These are phyloP conservation scores for Pteropus rufus DNA, from an alignment of 2,797 vertebrate species.

Conservation along the genomic window DNA sequence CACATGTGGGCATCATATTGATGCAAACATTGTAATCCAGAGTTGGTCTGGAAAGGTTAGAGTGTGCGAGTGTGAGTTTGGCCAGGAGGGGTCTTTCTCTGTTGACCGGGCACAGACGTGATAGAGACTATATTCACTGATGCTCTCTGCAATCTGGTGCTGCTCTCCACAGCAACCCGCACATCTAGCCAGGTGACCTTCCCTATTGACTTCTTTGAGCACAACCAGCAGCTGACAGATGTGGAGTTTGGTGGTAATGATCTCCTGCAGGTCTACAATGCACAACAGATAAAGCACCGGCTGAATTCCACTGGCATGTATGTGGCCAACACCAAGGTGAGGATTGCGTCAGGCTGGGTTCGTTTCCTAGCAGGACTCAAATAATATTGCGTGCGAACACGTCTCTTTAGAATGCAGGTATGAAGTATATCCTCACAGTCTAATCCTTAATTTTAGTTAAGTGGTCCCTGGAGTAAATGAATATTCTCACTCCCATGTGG, in stretches of 20 bases:
- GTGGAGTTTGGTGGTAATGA: conserved; percentile 99
- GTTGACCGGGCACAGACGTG: background rate
- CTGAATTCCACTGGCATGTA: conserved; percentile 99
- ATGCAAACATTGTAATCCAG: background rate
- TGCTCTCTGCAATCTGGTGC: background rate
- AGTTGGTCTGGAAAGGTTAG: background rate
- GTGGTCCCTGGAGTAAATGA: background rate
- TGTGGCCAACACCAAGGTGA: conserved; percentile 98
- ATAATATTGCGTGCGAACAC: background rate
- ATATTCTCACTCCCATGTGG: background rate
- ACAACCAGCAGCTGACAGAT: conserved; percentile 98
- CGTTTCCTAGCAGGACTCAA: background rate
- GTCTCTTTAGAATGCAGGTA: background rate
- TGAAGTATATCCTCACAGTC: background rate
- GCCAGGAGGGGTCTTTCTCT: background rate
- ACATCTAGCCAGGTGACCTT: conserved; percentile 97
- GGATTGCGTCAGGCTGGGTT: background rate
- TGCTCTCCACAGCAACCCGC: conserved; percentile 88
- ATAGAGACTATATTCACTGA: fast-evolving
- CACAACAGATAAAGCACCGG: conserved; percentile 98
- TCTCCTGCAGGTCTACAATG: conserved; percentile 97
- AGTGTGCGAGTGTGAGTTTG: background rate
- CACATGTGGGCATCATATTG: background rate
- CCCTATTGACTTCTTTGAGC: conserved; percentile 99
- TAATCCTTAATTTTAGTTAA: background rate